Percentiles rank a stretch among this genome's conserved stretches.
phyloP scores from a whole-genome alignment of 1,140 invertebrate species.

The Ostrea edulis region DNA sequence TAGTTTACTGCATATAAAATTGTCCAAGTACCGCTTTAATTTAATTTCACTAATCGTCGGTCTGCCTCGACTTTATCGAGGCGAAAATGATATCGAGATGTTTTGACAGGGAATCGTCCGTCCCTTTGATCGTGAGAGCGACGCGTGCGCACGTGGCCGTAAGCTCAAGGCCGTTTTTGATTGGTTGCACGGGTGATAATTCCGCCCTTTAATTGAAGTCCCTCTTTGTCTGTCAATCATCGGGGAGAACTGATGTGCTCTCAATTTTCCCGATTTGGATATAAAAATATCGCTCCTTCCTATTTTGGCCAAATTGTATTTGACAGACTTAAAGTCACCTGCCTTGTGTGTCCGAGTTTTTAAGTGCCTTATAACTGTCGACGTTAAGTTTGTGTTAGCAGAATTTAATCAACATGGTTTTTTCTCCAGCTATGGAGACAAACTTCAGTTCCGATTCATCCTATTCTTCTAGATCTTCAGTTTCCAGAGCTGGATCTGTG shows the following conservation, averaged over 20 bases:
- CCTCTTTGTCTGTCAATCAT: slow-evolving; percentile 52
- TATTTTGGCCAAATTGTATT: neutral
- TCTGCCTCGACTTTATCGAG: neutral
- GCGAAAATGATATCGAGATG: slow-evolving; percentile 45
- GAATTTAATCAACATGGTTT: slow-evolving; percentile 22
- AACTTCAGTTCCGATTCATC: slow-evolving; percentile 23
- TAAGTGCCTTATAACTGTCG: neutral
- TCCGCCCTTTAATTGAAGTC: slow-evolving; percentile 54
- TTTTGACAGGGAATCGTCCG: slow-evolving; percentile 49
- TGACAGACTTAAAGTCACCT: neutral
- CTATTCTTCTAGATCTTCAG: slow-evolving; percentile 51
- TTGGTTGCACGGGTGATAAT: slow-evolving; percentile 47
- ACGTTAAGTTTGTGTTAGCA: neutral
- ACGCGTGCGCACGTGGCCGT: slow-evolving; percentile 57
- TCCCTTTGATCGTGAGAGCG: slow-evolving; percentile 49
- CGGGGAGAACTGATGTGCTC: slow-evolving; percentile 48
- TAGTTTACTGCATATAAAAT: neutral
- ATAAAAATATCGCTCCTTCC: slow-evolving; percentile 49
- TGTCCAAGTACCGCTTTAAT: slow-evolving; percentile 33
- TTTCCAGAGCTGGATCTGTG: slow-evolving; percentile 34
- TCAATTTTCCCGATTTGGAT: slow-evolving; percentile 42
- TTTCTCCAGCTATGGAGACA: slow-evolving; percentile 38
- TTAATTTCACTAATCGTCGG: slow-evolving; percentile 42
- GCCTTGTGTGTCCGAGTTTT: neutral
- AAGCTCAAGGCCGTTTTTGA: slow-evolving; percentile 46